These are phyloP conservation scores for Drosophila ercepeae DNA, from an alignment of 1,140 invertebrate genomes.

Conservation along the genomic window DNA sequence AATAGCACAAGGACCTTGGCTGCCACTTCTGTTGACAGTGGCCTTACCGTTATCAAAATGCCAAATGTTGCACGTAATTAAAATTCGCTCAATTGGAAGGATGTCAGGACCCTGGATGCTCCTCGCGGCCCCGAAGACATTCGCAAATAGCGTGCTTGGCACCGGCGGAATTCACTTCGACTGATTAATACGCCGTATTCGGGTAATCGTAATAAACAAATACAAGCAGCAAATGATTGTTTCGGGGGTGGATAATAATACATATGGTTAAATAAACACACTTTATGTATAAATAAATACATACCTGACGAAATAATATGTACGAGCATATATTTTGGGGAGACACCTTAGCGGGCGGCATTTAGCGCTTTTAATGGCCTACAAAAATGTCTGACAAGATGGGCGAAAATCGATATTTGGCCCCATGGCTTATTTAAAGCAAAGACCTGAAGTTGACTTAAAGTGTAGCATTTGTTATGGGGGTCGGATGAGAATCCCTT, in stretches of 20 bases:
- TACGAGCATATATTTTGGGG: neutral
- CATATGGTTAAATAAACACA: slow-evolving; percentile 21
- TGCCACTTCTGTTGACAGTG: slow-evolving; percentile 36
- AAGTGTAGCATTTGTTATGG: slow-evolving; percentile 22
- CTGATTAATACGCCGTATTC: slow-evolving; percentile 59
- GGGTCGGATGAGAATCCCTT: slow-evolving; percentile 10
- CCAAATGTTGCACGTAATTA: slow-evolving; percentile 79
- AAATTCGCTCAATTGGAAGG: slow-evolving; percentile 73
- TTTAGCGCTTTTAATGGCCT: slow-evolving; percentile 55
- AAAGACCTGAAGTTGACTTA: slow-evolving; percentile 18
- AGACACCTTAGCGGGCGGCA: slow-evolving; percentile 48
- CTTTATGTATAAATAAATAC: slow-evolving; percentile 9
- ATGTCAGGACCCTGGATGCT: slow-evolving; percentile 33
- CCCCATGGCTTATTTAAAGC: slow-evolving; percentile 28
- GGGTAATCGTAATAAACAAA: slow-evolving; percentile 31
- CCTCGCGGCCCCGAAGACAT: slow-evolving; percentile 18
- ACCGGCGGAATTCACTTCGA: neutral
- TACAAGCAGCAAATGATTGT: neutral
- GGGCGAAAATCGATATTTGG: slow-evolving; percentile 51
- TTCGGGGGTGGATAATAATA: slow-evolving; percentile 32
- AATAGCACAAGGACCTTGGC: slow-evolving; percentile 47
- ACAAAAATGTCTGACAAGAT: slow-evolving; percentile 50
- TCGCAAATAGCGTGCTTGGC: slow-evolving; percentile 35
- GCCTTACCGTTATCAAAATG: slow-evolving; percentile 50
- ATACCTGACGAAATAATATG: neutral